Evolutionary conservation across 2,113 vertebrate species (phyloP), one percentile per base, ranked within the genome.

Genomic region (Varanus komodoensis): DNA sequence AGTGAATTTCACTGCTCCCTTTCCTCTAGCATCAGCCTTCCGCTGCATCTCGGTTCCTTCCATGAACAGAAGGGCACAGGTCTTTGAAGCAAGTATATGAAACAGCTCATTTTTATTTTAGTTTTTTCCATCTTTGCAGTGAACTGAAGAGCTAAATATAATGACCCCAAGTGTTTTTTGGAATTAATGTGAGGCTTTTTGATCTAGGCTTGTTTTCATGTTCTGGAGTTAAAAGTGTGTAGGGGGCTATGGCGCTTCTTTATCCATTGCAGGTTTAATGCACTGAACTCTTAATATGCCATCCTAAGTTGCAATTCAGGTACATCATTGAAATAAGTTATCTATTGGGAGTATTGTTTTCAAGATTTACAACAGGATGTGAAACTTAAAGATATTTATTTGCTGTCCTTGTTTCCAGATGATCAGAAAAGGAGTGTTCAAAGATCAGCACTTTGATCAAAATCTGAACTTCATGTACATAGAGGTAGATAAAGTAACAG

Each of bases 401-500:
- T 79, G 11, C 52, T 93, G 14, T 68, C 19, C 91, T 88, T 52
- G 11, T 92, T 94, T 95, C 29, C 96, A 99, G 99, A 99, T 99
- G 99, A 99, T 99, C 96, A 98, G 99, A 91, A 99, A 99, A 98
- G 99, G 99, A 29, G 97, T 98, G 67, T 99, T 99, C 96, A 99
- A 99, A 98, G 99, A 99, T 97, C 99, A 99, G 93, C 99, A 99
- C 96, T 99, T 99, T 95, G 99, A 99, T 97, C 98, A 99, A 97
- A 99, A 99, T 95, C 97, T 99, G 95, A 99, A 99, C 97, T 99
- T 99, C 95, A 98, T 99, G 97, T 99, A 99, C 96, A 99, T 99
- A 96, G 99, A 99, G 98, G 99, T 99, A 91, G 99, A 99, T 97
- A 99, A 99, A 99, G 99, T 99, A 92, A 99, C 99, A 3, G 99